Base-by-base conservation (phyloP, 2,888 invertebrate species). In the Drosophila meridionalis region DNA sequence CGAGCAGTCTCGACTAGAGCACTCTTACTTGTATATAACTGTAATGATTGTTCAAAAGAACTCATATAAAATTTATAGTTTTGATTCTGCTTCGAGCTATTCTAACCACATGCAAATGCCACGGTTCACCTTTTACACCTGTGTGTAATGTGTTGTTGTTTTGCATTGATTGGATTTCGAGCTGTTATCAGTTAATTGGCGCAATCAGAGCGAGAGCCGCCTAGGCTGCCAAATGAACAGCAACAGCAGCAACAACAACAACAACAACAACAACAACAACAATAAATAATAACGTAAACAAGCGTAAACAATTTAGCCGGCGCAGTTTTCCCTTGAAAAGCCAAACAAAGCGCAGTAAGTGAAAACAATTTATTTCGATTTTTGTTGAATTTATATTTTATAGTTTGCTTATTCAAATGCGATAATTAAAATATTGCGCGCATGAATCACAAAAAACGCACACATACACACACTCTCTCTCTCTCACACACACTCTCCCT, bases 361-460 rank as follows among this genome's bases (percentile, higher is more conserved):
- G 61, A 82, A 83, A 82, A 73, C 69, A 77, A 82, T 74, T 72
- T 64, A 67, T 67, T 76, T 62, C n/a, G 36, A 73, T 59, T 57
- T 71, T 57, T 45, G 45, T 55, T 42, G 8, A 32, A 66, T 70
- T 60, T 30, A 2, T 43, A 52, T 78, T 60, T 40, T 68, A 55
- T 66, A 64, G 70, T 79, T 74, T 73, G 72, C 72, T 80, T 82
- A 76, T 74, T 73, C 73, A 70, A 69, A 65, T 71, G 69, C 80
- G 70, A 85, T 87, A 85, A 84, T 84, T 87, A 81, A 83, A 87
- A 81, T 79, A 82, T 80, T 80, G 69, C 69, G 70, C n/a, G 56
- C 58, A 85, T 85, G 84, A 87, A 66, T 85, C 84, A 26, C 68
- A 57, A 38, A 45, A 4, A 28, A 9, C 32, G 12, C 42, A 14